phyloP scores from a whole-genome alignment of 1,140 invertebrate genomes.

The Heliconius melpomene region DNA sequence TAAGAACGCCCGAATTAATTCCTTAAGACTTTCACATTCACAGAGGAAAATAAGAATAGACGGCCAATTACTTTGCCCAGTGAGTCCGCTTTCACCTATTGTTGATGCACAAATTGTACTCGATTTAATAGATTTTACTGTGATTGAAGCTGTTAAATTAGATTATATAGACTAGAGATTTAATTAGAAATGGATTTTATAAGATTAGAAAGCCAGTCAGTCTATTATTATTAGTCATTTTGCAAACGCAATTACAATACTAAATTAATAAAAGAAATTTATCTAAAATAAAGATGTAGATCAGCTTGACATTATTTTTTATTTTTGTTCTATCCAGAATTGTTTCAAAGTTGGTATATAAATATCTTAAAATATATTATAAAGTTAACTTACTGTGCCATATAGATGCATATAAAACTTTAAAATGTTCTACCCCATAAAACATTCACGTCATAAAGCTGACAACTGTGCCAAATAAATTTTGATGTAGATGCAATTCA shows the following conservation, averaged over 20 bases:
- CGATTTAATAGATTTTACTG: slow-evolving; percentile 34
- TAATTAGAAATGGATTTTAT: background rate
- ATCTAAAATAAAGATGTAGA: background rate
- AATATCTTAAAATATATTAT: background rate
- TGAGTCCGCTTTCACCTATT: slow-evolving; percentile 62
- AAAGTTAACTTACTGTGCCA: background rate
- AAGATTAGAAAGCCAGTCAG: background rate
- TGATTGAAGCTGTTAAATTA: slow-evolving; percentile 18
- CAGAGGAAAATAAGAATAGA: slow-evolving; percentile 64
- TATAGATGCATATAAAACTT: background rate
- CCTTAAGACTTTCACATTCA: slow-evolving; percentile 66
- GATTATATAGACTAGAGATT: slow-evolving; percentile 1
- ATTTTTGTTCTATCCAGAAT: background rate
- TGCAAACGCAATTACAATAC: background rate
- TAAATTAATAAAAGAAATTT: background rate
- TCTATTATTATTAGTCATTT: background rate
- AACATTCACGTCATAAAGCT: slow-evolving; percentile 37
- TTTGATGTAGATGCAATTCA: slow-evolving; percentile 64
- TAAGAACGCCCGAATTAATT: slow-evolving; percentile 60
- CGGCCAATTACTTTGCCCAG: slow-evolving; percentile 49
- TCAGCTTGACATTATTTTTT: background rate
- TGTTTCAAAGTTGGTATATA: too few relatives aligned
- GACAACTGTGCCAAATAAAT: slow-evolving; percentile 44
- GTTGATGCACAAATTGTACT: slow-evolving; percentile 45
- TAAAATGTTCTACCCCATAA: background rate